A percentile compares a stretch with the other conserved stretches of the same genome.
phyloP scores from a whole-genome alignment of 2,113 vertebrate species.

The Tautogolabrus adspersus region DNA sequence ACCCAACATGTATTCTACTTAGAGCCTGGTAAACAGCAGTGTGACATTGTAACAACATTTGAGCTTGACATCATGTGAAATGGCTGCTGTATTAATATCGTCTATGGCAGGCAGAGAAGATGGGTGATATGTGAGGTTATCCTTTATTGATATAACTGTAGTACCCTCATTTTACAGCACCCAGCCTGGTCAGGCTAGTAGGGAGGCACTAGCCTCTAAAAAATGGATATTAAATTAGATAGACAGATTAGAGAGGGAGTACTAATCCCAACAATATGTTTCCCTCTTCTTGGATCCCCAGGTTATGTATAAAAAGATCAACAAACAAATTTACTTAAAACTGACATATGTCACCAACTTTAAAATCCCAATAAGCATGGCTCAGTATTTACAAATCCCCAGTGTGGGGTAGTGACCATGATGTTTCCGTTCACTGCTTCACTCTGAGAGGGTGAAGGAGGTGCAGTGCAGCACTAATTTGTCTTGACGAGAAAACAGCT shows the following conservation, averaged over 20 bases:
- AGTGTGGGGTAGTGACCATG: conserved; percentile 38
- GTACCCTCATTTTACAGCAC: conserved; percentile 54
- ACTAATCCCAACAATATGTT: conserved; percentile 74
- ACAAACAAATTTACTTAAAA: conserved; percentile 58
- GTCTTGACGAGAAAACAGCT: conserved; percentile 80
- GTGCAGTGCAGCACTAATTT: conserved; percentile 70
- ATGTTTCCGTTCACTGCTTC: conserved; percentile 45
- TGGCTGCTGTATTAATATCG: neutral
- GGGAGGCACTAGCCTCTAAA: conserved; percentile 70
- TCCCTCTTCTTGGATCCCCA: conserved; percentile 41
- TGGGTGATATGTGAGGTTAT: conserved; percentile 30
- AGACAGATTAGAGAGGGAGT: conserved; percentile 73
- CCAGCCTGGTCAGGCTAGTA: conserved; percentile 68
- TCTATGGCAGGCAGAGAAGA: conserved; percentile 14
- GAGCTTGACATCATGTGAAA: neutral
- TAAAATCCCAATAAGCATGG: conserved; percentile 6
- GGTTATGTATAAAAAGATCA: conserved; percentile 52
- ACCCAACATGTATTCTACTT: too few relatives aligned
- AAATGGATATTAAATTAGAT: conserved; percentile 78
- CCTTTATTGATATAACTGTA: conserved; percentile 57
- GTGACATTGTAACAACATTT: too few relatives aligned
- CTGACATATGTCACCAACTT: conserved; percentile 37
- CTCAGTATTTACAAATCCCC: conserved; percentile 11
- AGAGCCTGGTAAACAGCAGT: too few relatives aligned
- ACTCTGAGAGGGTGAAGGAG: conserved; percentile 40